Percentiles rank a stretch among this genome's conserved stretches.
phyloP scores from a whole-genome alignment of 2,888 invertebrate species.

The Adela reaumurella region DNA sequence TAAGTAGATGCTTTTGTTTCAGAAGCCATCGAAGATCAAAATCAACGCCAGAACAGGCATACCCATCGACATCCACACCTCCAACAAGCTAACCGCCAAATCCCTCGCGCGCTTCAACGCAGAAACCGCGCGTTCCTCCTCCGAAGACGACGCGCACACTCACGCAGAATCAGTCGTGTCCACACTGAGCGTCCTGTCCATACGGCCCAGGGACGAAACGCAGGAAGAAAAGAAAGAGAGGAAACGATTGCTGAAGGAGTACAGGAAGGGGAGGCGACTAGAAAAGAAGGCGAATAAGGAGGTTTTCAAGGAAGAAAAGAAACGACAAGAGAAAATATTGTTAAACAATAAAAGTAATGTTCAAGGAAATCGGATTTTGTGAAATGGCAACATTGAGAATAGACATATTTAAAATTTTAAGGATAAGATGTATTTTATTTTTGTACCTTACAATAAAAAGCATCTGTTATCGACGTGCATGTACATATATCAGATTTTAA shows the following conservation, averaged over 20 bases:
- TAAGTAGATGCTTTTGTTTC: slow-evolving; percentile 14
- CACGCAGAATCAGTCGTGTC: slow-evolving; percentile 64
- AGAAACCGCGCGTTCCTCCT: slow-evolving; percentile 18
- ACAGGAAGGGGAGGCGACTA: slow-evolving; percentile 70
- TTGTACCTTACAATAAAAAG: no score
- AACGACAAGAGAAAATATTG: slow-evolving; percentile 72
- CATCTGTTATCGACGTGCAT: no score
- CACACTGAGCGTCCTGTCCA: slow-evolving; percentile 64
- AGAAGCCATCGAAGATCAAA: slow-evolving; percentile 59
- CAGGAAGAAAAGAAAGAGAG: slow-evolving; percentile 72
- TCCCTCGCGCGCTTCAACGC: slow-evolving; percentile 64
- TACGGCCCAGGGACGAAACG: slow-evolving; percentile 72
- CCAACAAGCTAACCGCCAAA: slow-evolving; percentile 64
- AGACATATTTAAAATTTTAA: no score
- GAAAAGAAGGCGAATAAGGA: slow-evolving; percentile 79
- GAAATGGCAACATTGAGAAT: no score
- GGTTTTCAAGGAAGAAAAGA: slow-evolving; percentile 84
- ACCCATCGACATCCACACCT: slow-evolving; percentile 62
- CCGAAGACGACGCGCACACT: slow-evolving; percentile 48
- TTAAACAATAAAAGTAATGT: slow-evolving; percentile 72
- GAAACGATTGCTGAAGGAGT: slow-evolving; percentile 75
- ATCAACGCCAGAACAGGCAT: slow-evolving; percentile 73
- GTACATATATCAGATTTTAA: no score
- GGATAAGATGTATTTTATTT: no score
- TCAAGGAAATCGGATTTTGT: slow-evolving; percentile 67